A percentile compares a stretch with the other conserved stretches of the same genome.
phyloP scores from a whole-genome alignment of 2,888 invertebrate species.

The Halictus ligatus region DNA sequence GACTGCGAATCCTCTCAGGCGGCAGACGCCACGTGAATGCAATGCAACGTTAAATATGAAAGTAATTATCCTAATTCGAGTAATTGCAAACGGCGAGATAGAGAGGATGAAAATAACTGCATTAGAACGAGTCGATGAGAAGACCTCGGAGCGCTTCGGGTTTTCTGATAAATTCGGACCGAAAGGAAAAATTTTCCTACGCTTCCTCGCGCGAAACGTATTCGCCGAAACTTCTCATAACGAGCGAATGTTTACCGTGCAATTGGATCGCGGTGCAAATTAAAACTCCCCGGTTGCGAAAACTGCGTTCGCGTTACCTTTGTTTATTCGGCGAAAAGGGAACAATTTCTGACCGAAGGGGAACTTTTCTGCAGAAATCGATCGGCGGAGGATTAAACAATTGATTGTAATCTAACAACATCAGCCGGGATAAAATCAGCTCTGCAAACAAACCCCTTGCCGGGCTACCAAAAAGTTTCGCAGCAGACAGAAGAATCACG shows the following conservation, averaged over 20 bases:
- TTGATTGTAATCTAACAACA: neutral
- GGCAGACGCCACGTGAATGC: conserved; percentile 18
- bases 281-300: neutral
- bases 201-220: neutral
- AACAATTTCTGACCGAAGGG: neutral
- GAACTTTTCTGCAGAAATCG: neutral
- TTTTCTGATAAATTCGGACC: neutral
- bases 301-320: neutral
- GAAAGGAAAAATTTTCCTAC: neutral
- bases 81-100: conserved; percentile 19
- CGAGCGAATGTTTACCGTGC: neutral
- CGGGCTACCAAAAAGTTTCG: neutral
- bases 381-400: too few species aligned
- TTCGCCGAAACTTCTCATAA: neutral
- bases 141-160: neutral
- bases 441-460: neutral
- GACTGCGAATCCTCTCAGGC: conserved; percentile 18
- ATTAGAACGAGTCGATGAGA: neutral
- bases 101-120: conserved; percentile 18
- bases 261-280: neutral
- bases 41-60: conserved; percentile 25
- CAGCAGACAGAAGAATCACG: neutral
- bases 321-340: neutral
- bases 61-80: conserved; percentile 35
- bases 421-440: neutral